These are phyloP conservation scores for Agriotes lineatus DNA, from an alignment of 2,888 invertebrate species.

Conservation along the genomic window DNA sequence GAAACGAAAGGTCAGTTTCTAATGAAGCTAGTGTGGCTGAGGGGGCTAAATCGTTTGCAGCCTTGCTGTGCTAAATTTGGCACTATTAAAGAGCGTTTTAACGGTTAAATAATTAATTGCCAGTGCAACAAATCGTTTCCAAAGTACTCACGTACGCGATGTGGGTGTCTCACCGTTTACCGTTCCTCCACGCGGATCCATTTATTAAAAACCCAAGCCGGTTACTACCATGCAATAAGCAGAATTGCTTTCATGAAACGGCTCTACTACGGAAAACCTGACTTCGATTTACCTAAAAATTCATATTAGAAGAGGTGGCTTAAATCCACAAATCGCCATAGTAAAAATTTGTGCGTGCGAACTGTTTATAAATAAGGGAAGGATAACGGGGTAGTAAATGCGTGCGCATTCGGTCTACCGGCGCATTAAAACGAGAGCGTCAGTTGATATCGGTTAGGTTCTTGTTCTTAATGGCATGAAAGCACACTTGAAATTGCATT, in stretches of 20 bases:
- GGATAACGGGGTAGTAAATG: too few relatives aligned
- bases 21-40: not conserved
- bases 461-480: too few relatives aligned
- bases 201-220: not conserved
- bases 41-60: not conserved
- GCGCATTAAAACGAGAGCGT: too few relatives aligned
- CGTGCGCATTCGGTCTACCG: too few relatives aligned
- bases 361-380: too few relatives aligned
- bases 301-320: too few relatives aligned
- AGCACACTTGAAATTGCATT: too few relatives aligned
- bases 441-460: too few relatives aligned
- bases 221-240: too few relatives aligned
- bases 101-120: not conserved
- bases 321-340: too few relatives aligned
- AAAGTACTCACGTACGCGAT: not conserved
- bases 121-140: not conserved
- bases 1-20: not conserved
- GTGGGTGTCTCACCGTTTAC: slow-evolving; percentile 5
- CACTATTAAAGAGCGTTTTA: not conserved
- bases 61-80: slow-evolving; percentile 1
- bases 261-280: not conserved
- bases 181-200: not conserved
- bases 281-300: not conserved
- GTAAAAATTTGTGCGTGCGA: too few relatives aligned
- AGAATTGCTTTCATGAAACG: not conserved